Evolutionary conservation across 37 sponge, comb jelly and placozoan genomes (phyloP), one percentile per base, ranked within the genome.

Genomic region (Crambe crambe): DNA sequence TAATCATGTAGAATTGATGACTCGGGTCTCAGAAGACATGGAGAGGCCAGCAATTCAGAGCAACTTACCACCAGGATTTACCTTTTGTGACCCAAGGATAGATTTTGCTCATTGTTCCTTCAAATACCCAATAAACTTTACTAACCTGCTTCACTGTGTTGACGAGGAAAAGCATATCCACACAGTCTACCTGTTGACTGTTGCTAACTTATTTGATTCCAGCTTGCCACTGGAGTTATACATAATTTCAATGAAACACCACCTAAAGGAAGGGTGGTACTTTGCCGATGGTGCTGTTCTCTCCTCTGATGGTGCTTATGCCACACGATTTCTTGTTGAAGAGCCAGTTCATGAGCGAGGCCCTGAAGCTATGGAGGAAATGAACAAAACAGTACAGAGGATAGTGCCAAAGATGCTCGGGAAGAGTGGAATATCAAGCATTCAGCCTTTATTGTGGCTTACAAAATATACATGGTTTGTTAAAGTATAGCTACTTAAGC

Each of bases 391-490:
- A 18, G 63, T 62, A 8, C 63, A 62, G 25, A 18, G 15, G 12
- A 62, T 62, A 62, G 63, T 62, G 25, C 63, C 63, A 62, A 27
- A 62, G 30, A 62, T 62, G 63, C 31, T 62, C 17, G 15, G 63
- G 15, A 23, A 62, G 25, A 62, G 25, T 62, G 63, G 63, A 62
- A 20, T 62, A 20, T 27, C 63, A 62, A 62, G 63, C 15, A 62
- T 62, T 62, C 25, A 6, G 31, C 31, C 6, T 62, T 62, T 18
- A 27, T 23, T 62, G 5, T 20, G 25, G 6, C 25, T 62, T 8
- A 18, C 63, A 62, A 62, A 62, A 27, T 62, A 62, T 20, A 62
- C 25, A 62, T 62, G 63, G 63, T 62, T 62, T 20, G 63, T 62
- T 47, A 15, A n/a, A n/a, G n/a, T n/a, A n/a, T n/a, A n/a, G n/a